A percentile compares a stretch with the other conserved stretches of the same genome.
Conservation (phyloP, 2,113 vertebrate genomes). For the Syrrhaptes paradoxus region DNA sequence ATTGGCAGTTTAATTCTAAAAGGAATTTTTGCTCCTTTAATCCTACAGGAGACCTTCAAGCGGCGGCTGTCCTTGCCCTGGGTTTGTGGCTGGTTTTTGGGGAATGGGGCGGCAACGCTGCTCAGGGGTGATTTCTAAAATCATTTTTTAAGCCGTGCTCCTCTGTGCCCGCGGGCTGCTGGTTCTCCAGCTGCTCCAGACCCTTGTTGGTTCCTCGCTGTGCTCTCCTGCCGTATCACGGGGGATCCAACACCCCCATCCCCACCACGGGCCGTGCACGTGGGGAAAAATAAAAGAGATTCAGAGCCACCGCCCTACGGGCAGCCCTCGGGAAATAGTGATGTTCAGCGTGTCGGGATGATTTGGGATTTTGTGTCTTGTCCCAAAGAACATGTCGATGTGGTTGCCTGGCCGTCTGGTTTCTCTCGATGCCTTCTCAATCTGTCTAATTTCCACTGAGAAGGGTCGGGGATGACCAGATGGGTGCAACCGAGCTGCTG, state of each 20-base stretch:
- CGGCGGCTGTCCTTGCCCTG: background rate
- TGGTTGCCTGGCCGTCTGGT: fast-evolving
- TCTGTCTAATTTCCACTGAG: background rate
- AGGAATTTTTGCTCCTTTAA: background rate
- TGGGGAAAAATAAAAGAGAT: background rate
- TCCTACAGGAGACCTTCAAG: background rate
- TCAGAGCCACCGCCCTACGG: background rate
- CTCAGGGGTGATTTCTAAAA: background rate
- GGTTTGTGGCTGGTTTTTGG: background rate
- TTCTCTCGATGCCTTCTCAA: background rate
- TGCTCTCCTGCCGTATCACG: background rate
- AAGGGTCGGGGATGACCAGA: background rate
- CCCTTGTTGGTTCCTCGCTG: fast-evolving
- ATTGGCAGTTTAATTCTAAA: background rate
- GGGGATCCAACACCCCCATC: background rate
- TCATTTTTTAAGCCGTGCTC: background rate
- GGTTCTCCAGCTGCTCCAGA: background rate
- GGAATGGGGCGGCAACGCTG: background rate
- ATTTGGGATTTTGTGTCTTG: background rate
- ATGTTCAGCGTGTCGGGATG: background rate
- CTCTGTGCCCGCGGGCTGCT: background rate
- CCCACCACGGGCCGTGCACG: fast-evolving
- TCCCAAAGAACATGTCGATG: background rate
- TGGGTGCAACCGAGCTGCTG: background rate
- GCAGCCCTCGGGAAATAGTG: background rate